These are phyloP conservation scores for Orthosia gracilis DNA, from an alignment of 2,888 invertebrate species.

Conservation along the genomic window DNA sequence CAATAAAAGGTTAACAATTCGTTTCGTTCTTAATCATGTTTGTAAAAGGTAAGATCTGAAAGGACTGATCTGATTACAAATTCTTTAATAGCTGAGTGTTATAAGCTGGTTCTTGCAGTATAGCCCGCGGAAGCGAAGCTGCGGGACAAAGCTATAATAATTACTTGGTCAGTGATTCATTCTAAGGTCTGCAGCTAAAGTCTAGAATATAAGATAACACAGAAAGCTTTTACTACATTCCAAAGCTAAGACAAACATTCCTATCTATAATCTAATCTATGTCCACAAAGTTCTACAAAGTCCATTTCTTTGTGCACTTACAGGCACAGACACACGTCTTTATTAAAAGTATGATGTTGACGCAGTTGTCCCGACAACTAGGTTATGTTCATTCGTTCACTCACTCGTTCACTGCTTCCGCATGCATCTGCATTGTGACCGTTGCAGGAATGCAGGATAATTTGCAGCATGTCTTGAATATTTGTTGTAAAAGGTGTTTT, in stretches of 20 bases:
- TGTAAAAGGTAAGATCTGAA: too few relatives aligned
- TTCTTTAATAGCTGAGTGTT: too few relatives aligned
- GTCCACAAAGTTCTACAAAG: slow-evolving; percentile 55
- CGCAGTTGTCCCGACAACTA: slow-evolving; percentile 71
- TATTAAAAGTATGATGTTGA: slow-evolving; percentile 73
- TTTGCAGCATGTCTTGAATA: slow-evolving; percentile 30
- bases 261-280: slow-evolving; percentile 38
- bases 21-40: too few relatives aligned
- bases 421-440: slow-evolving; percentile 48
- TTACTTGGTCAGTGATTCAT: too few relatives aligned
- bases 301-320: slow-evolving; percentile 36
- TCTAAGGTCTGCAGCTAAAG: too few relatives aligned
- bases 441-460: slow-evolving; percentile 41
- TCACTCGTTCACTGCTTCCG: slow-evolving; percentile 55
- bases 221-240: neutral
- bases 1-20: too few relatives aligned
- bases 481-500: neutral
- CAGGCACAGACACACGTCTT: slow-evolving; percentile 66
- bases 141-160: too few relatives aligned
- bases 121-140: too few relatives aligned
- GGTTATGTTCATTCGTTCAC: slow-evolving; percentile 67
- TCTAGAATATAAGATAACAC: too few relatives aligned
- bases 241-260: neutral
- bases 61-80: too few relatives aligned
- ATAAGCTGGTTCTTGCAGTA: too few relatives aligned